Evolutionary conservation across 1,140 invertebrate species (phyloP), one percentile per base, ranked within the genome.

Genomic region (Drosophila lacertosa): DNA sequence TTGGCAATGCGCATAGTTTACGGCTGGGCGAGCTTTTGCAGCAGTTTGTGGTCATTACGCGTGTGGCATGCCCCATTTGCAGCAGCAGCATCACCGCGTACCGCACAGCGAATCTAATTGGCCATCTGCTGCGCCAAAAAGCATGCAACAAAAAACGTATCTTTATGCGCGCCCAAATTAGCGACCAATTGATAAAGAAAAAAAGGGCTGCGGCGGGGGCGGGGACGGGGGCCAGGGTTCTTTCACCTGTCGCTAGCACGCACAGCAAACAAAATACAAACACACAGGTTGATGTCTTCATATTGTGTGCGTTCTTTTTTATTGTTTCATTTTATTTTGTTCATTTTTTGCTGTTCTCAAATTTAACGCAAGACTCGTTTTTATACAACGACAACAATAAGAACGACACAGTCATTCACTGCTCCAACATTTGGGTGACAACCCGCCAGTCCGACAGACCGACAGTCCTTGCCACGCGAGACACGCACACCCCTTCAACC

Each of bases 351-450:
- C 26, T 42, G 79, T 77, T 82, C 79, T 77, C 77, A 63, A 82
- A 66, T 82, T 77, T 82, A 77, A 82, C 82, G 74, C 78, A 29
- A 29, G 9, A 29, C 26, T 29, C 26, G 26, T 29, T 29, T 29
- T 7, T 29, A 29, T 2, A 6, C 5, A 29, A 29, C 26, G 26
- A 29, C 26, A 29, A 29, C 26, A 29, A 29, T 29, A 29, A 29
- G 7, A 7, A 29, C 26, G 59, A 76, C 62, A 79, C 51, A 39
- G 74, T 64, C 69, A 70, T 82, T 81, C 77, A 50, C 74, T 62
- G 54, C 74, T 82, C 69, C 73, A 77, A 66, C 74, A 74, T 83
- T 82, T 74, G 78, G 69, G 78, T 82, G 78, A 82, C 78, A 83
- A 60, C 35, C n/a, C n/a, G n/a, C n/a, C n/a, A n/a, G n/a, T n/a